Evolutionary conservation across 2,797 vertebrate species (phyloP), one percentile per base, ranked within the genome.

Genomic region (Pterois miles): DNA sequence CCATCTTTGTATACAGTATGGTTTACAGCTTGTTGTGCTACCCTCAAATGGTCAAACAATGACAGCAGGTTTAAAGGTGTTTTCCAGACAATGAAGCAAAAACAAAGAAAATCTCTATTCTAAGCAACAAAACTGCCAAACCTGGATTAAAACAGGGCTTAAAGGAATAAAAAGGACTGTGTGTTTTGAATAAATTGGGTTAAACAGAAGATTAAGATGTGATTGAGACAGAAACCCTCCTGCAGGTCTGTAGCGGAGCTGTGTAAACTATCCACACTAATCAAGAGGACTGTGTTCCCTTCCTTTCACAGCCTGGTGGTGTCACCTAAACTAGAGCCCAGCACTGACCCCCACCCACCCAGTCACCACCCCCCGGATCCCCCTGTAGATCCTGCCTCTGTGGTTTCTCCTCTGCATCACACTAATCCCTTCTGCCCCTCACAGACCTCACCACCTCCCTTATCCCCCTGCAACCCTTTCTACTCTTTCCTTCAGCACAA

Each of bases 301-400:
- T 96, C 93, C 95, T 97, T 97, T 96, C 96, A 96, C 97, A 98
- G 97, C 96, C 94, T 94, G 93, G 95, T 96, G 96, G 93, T 96
- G 94, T 96, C 95, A 95, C 95, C 94, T 95, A 95, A 95, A 94
- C 95, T 96, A 96, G 96, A 96, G 92, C 88, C 94, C 94, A 94
- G 92, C 95, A 95, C 94, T 92, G 94, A 93, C 64, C 78, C 89
- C 59, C 69, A 80, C 82, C 84, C 83, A 89, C 86, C 83, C 87
- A 67, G 66, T 57, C 81, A 36, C 74, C 85, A 60, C 67, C 82
- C 84, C 74, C 2, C 34, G n/a, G 88, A 88, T 82, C 80, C 83
- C 88, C 88, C 89, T 86, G 82, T 94, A 76, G 85, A 87, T 85
- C 50, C 81, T 14, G 13, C 85, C 82, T 87, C 91, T 87, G 76